Evolutionary conservation across 1,140 invertebrate species (phyloP), one percentile per base, ranked within the genome.

Genomic region (Tetragnatha versicolor): DNA sequence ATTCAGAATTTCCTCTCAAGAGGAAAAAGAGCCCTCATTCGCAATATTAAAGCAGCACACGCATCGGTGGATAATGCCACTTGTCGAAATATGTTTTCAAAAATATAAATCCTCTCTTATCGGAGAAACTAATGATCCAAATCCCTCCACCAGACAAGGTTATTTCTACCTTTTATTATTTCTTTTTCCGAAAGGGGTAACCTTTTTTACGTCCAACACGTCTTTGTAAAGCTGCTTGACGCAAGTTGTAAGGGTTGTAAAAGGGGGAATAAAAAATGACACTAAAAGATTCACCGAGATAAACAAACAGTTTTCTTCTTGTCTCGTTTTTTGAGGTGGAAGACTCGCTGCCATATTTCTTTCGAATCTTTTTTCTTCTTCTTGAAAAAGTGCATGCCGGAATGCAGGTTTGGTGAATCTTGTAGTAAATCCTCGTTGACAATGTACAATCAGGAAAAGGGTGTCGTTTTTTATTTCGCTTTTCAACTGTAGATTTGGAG

Each of bases 71-170:
- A 58, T 58, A 58, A 35, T 31, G 12, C 55, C 22, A 3, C 29
- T 35, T 58, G 55, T 58, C 55, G 5, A 2, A 20, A 2, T 35
- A 27, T 31, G 55, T 58, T 58, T 58, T 14, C 5, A 31, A 58
- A 63, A 63, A 22, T 25, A 39, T 63, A 63, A 63, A 63, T 58
- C 55, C 31, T 58, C 2, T 31, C 37, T 63, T 63, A 63, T 63
- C 33, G 25, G n/a, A 3, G 10, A 63, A 42, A 63, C 22, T 39
- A 63, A 63, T 63, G 60, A 63, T 63, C n/a, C 10, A 42, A 63
- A 63, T 63, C 60, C 27, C 33, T 63, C 27, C 42, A 39, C 22
- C 29, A 22, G 60, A 63, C 60, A 63, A 63, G 60, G 37, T 39
- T 63, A 63, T 63, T 63, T 63, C 37, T 63, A 10, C 22, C 37